phyloP scores from a whole-genome alignment of 2,888 invertebrate genomes.

The Pachydiplax longipennis region DNA sequence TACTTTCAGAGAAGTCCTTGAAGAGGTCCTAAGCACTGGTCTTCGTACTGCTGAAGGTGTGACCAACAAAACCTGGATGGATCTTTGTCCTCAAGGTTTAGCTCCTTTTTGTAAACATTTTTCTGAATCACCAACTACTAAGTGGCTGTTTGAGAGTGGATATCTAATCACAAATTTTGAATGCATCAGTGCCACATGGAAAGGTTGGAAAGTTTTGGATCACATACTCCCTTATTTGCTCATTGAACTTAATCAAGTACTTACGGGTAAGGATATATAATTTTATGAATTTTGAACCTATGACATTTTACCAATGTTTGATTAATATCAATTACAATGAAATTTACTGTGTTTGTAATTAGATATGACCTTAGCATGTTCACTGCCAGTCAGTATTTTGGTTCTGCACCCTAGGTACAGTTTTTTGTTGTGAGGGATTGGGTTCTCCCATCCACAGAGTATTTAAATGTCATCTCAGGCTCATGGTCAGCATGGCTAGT shows the following conservation, averaged over 20 bases:
- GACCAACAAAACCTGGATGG: background rate
- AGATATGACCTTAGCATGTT: too few relatives aligned
- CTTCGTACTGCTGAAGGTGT: conserved; percentile 15
- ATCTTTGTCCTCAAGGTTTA: background rate
- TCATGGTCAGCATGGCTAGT: too few relatives aligned
- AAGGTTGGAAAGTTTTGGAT: conserved; percentile 16
- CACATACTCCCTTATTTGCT: background rate
- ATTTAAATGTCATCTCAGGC: too few relatives aligned
- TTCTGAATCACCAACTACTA: background rate
- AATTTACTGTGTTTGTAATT: too few relatives aligned
- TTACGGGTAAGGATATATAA: too few relatives aligned
- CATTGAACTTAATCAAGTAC: background rate
- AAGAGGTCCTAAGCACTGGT: background rate
- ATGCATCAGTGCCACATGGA: background rate
- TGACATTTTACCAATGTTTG: too few relatives aligned
- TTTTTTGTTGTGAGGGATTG: too few relatives aligned
- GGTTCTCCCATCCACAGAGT: too few relatives aligned
- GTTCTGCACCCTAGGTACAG: too few relatives aligned
- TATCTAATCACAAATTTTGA: background rate
- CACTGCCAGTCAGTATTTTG: too few relatives aligned
- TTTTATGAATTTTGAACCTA: too few relatives aligned
- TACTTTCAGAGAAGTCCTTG: background rate
- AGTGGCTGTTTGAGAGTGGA: background rate
- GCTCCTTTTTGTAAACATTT: background rate
- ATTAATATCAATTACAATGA: too few relatives aligned